Evolutionary conservation across 2,113 vertebrate genomes (phyloP).

Genomic region (Sylvietta virens): DNA sequence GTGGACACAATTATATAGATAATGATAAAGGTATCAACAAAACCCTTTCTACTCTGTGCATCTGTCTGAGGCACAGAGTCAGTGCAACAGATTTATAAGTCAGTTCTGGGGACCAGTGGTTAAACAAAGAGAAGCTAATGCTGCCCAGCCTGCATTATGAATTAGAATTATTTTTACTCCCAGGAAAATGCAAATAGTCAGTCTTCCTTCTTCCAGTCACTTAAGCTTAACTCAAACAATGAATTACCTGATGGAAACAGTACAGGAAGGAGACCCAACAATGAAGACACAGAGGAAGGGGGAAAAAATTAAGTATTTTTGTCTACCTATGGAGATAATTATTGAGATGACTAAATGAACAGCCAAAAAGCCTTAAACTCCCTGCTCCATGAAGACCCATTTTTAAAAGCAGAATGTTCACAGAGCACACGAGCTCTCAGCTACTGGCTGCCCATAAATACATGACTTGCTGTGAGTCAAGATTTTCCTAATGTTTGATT

Average conservation of each 20-base stretch:
- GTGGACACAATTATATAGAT: not conserved
- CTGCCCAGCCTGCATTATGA: not conserved
- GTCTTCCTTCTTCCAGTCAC: not conserved
- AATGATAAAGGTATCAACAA: not conserved
- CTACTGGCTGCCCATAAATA: not conserved
- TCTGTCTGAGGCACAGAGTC: not conserved
- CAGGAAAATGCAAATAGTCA: not conserved
- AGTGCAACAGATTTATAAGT: not conserved
- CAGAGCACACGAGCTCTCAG: not conserved
- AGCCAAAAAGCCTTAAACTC: not conserved
- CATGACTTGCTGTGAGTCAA: not conserved
- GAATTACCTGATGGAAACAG: not conserved
- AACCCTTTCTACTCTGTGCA: not conserved
- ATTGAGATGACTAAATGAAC: not conserved
- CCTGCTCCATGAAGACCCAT: not conserved
- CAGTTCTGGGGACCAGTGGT: not conserved
- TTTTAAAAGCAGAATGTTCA: not conserved
- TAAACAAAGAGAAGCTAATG: not conserved
- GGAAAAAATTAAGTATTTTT: not conserved
- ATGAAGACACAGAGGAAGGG: not conserved
- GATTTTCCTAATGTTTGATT: not conserved
- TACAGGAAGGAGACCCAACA: not conserved
- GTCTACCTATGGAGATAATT: not conserved
- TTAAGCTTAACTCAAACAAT: not conserved
- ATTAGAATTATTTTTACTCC: not conserved